Evolutionary conservation across 2,888 invertebrate species (phyloP), one percentile per base, ranked within the genome.

Genomic region (Andrena dorsata): DNA sequence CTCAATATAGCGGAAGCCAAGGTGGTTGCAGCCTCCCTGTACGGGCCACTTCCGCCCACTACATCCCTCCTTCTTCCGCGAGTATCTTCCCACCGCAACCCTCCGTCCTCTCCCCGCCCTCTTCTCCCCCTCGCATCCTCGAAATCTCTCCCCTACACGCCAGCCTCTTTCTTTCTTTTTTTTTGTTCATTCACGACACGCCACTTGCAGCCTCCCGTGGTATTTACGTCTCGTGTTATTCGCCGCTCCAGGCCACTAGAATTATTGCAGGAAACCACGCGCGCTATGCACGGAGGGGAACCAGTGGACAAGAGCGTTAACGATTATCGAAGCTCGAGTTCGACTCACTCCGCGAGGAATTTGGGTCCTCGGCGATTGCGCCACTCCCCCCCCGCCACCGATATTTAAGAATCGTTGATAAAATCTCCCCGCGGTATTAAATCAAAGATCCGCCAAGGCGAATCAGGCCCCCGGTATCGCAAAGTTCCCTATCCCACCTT

Each of bases 1-100:
- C 90, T 92, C 90, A 91, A 93, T 93, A 90, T 91, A 92, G 91
- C 93, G 93, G 93, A 93, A 93, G 93, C 93, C 92, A 93, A 93
- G 93, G 93, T 93, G 93, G 93, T 93, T 91, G 91, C 92, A 92
- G 92, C 92, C 91, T 92, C 92, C 91, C 90, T 86, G 88, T 90
- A 89, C 90, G 88, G 91, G 90, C 89, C 92, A 92, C 90, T 92
- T 93, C 93, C 93, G 93, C 92, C 91, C 90, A 90, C 90, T 89
- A 80, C 75, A 78, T 82, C 78, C 76, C 80, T 74, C 80, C 68
- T 20, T 53, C 49, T 63, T 41, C 63, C 61, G 32, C n/a, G 63
- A 63, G 23, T 23, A 56, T 56, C 41, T 68, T 70, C 58, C 58
- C 69, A 56, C 69, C 41, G 35, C 69, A 26, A 10, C 23, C 51